Conservation (phyloP, 1,140 invertebrate genomes). For the Caenorhabditis elegans region DNA sequence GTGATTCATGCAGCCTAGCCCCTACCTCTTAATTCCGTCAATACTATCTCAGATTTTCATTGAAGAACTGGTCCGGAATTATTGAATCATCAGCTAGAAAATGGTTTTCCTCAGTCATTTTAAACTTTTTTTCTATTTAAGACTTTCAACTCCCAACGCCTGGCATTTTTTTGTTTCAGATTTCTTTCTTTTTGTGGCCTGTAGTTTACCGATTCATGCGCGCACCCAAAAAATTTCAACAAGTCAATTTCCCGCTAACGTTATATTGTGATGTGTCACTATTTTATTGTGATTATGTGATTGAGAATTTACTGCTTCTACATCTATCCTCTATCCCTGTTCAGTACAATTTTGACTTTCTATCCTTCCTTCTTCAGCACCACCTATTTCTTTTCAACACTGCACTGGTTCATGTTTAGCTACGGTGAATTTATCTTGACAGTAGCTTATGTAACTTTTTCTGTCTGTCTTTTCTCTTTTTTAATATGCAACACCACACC, state of each 20-base stretch:
- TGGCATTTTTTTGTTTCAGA: constrained; percentile 30
- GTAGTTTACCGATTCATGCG: constrained; percentile 7
- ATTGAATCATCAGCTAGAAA: background rate
- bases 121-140: too few relatives aligned
- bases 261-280: background rate
- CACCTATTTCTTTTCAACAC: background rate
- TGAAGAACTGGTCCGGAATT: constrained; percentile 5
- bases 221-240: background rate
- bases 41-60: constrained; percentile 6
- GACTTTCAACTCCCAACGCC: background rate
- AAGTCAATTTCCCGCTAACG: background rate
- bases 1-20: background rate
- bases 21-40: background rate
- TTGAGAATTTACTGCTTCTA: background rate
- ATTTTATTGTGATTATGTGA: constrained; percentile 19
- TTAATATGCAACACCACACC: constrained; percentile 8
- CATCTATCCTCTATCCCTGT: background rate
- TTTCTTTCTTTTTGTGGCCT: constrained; percentile 12
- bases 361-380: background rate
- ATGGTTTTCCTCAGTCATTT: background rate
- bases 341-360: background rate
- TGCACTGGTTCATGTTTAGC: constrained; percentile 13
- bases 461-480: background rate
- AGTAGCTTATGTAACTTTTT: background rate
- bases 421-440: background rate